phyloP scores from a whole-genome alignment of 2,888 invertebrate genomes.

The Pandemis corylana region DNA sequence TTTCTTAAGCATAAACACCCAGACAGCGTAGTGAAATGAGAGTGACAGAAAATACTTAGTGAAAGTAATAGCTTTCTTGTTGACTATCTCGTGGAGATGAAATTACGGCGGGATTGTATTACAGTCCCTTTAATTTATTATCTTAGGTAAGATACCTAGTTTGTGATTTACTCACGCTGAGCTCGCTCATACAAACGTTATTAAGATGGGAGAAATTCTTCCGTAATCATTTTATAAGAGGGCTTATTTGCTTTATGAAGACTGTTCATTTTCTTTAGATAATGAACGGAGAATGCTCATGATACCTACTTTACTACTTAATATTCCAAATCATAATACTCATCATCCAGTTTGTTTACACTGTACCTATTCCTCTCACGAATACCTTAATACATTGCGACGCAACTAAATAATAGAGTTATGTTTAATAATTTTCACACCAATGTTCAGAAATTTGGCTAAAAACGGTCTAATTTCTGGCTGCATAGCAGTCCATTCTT shows the following conservation, averaged over 20 bases:
- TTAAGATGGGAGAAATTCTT: not conserved
- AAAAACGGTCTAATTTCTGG: too few relatives aligned
- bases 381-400: too few relatives aligned
- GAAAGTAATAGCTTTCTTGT: slow-evolving; percentile 21
- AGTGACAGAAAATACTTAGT: slow-evolving; percentile 11
- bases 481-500: too few relatives aligned
- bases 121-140: slow-evolving; percentile 21
- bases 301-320: too few relatives aligned
- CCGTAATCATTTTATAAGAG: not conserved
- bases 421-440: too few relatives aligned
- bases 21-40: not conserved
- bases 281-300: not conserved
- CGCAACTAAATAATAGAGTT: too few relatives aligned
- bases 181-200: slow-evolving; percentile 1
- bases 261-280: not conserved
- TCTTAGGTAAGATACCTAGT: slow-evolving; percentile 13
- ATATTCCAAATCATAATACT: too few relatives aligned
- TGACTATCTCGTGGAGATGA: slow-evolving; percentile 16
- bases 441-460: too few relatives aligned
- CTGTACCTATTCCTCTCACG: too few relatives aligned
- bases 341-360: too few relatives aligned
- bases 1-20: slow-evolving; percentile 1
- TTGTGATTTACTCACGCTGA: slow-evolving; percentile 19
- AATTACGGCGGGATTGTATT: slow-evolving; percentile 19
- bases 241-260: not conserved